A percentile compares a stretch with the other conserved stretches of the same genome.
These are phyloP conservation scores for Brachycybe producta DNA, from an alignment of 2,888 invertebrate species.

Conservation along the genomic window DNA sequence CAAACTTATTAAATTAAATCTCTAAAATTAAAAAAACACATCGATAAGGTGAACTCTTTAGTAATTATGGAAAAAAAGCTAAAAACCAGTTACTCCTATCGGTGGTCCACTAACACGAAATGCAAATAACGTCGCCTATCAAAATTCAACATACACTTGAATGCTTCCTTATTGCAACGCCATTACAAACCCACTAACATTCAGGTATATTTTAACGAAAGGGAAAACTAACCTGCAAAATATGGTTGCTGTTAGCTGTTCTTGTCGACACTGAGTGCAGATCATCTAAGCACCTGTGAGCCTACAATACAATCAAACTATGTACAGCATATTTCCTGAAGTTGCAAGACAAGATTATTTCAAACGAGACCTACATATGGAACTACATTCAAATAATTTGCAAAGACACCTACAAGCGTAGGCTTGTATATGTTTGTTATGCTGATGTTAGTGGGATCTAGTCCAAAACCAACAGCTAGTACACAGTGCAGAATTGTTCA, in stretches of 20 bases:
- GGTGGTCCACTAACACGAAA: slow-evolving; percentile 8
- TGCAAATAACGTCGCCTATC: slow-evolving; percentile 1
- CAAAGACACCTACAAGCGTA: too few relatives aligned
- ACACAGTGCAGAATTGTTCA: too few relatives aligned
- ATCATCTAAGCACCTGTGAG: background rate
- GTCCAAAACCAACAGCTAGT: too few relatives aligned
- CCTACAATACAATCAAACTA: background rate
- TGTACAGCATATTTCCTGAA: too few relatives aligned
- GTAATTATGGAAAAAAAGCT: slow-evolving; percentile 6
- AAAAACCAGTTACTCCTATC: slow-evolving; percentile 5
- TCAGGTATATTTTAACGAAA: background rate
- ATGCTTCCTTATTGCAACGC: too few relatives aligned
- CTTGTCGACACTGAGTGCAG: background rate
- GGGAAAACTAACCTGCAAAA: background rate
- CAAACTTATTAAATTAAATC: too few relatives aligned
- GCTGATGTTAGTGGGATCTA: too few relatives aligned
- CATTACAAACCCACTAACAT: background rate
- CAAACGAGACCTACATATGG: too few relatives aligned
- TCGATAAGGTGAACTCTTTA: slow-evolving; percentile 4
- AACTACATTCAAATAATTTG: too few relatives aligned
- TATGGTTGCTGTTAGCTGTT: background rate
- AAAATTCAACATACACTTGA: background rate
- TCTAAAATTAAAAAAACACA: too few relatives aligned
- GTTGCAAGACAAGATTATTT: too few relatives aligned
- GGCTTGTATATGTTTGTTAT: too few relatives aligned